Percentiles rank a stretch among this genome's conserved stretches.
Evolutionary conservation across 2,797 vertebrate species (phyloP).

Genomic region (Garrulus glandarius): DNA sequence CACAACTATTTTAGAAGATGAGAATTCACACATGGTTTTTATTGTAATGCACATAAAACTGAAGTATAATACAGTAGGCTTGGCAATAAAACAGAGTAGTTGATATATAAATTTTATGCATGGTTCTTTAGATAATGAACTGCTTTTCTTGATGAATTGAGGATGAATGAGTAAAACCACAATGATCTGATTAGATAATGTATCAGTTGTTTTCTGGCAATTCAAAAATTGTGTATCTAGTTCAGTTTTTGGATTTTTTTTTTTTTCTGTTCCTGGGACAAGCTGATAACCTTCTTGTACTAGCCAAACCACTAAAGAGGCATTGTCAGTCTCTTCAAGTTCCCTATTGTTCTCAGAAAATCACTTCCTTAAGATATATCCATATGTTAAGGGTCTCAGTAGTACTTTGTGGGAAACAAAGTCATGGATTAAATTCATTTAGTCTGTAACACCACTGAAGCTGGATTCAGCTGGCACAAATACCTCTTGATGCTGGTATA

Average conservation of each 20-base stretch:
- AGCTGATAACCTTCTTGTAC: slow-evolving; percentile 32
- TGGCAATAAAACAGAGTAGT: slow-evolving; percentile 64
- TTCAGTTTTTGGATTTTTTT: neutral
- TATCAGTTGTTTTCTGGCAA: neutral
- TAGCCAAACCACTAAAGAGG: slow-evolving; percentile 39
- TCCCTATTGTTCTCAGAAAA: slow-evolving; percentile 58
- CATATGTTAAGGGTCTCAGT: slow-evolving; percentile 20
- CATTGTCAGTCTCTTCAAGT: slow-evolving; percentile 38
- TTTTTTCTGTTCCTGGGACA: neutral
- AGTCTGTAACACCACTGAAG: neutral
- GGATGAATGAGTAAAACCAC: slow-evolving; percentile 12
- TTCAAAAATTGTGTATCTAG: neutral
- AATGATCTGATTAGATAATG: slow-evolving; percentile 2
- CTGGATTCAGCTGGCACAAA: slow-evolving; percentile 8
- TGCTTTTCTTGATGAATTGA: slow-evolving; percentile 43
- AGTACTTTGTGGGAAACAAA: slow-evolving; percentile 15
- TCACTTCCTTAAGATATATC: slow-evolving; percentile 55
- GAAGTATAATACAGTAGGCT: slow-evolving; percentile 68
- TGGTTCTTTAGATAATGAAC: slow-evolving; percentile 57
- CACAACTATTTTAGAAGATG: slow-evolving; percentile 68
- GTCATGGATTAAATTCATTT: neutral
- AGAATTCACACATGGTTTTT: slow-evolving; percentile 72
- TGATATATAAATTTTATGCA: slow-evolving; percentile 49
- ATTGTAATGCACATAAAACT: slow-evolving; percentile 69
- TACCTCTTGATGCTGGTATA: neutral